Evolutionary conservation across 2,888 invertebrate species (phyloP), one percentile per base, ranked within the genome.

Genomic region (Pristionchus arcanus): DNA sequence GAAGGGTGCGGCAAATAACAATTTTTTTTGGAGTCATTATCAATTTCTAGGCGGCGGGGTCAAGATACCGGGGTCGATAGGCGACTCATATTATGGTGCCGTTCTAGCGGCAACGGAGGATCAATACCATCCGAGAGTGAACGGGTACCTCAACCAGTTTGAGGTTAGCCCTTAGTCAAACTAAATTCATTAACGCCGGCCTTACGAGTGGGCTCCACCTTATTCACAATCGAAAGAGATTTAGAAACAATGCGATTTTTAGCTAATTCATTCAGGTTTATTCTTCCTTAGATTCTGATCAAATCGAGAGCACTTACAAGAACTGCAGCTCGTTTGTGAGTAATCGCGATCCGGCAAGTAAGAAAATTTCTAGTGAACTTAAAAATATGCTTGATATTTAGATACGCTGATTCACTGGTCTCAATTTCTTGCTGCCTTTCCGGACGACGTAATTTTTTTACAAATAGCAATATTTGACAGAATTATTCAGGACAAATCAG

Each of bases 121-220:
- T 25, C 11, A 15, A 7, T 42, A 71, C 31, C 4, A 34, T 31
- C 1, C 0, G 16, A n/a, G 71, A 34, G 34, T 77, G 2, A 77
- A 9, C 77, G 77, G 77, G n/a, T 77, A 77, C 31, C 77, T 77
- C 2, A 77, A 77, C n/a, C 77, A 77, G n/a, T 34, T 77, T n/a
- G 77, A 77, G 77, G 77, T 77, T 0, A 42, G 74, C 15, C 1
- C 34, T 7, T 71, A 34, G 16, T 19, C 15, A 13, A 34, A 2
- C 3, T 31, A 71, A 9, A 71, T 13, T 71, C n/a, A n/a, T 71
- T 21, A 7, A 71, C 3, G n/a, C 42, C 4, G 3, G 7, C 3
- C 68, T 25, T 19, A 28, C n/a, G 28, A 68, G n/a, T n/a, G n/a
- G n/a, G n/a, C n/a, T n/a, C n/a, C n/a, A n/a, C n/a, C n/a, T n/a